Evolutionary conservation across 2,797 vertebrate genomes (phyloP), one percentile per base, ranked within the genome.

Genomic region (Mormyrops attenuatus): DNA sequence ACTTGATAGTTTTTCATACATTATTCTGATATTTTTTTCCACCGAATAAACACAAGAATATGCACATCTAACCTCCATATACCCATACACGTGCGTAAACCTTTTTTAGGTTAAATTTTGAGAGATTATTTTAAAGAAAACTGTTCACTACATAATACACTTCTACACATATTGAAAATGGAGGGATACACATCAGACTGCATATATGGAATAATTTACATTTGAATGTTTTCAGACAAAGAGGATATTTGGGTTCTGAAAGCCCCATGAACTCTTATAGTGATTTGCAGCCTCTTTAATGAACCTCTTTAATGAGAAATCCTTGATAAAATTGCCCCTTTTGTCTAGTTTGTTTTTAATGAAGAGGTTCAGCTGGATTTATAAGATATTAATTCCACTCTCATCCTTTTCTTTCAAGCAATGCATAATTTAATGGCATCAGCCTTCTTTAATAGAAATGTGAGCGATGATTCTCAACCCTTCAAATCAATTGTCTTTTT

Each of bases 401-500:
- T 87, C 88, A 89, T 85, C 77, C 84, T 53, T 85, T 90, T 55
- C 88, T 84, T 88, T 87, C 80, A 85, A 17, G 77, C 88, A 38
- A 90, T 90, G 88, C 88, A 90, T 90, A 89, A 90, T 89, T 90
- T 89, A 90, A 86, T 87, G 90, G 84, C 38, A 82, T 87, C 63
- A 60, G 85, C 88, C 63, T 89, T 69, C 88, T 80, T 90, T 89
- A 90, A 90, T 89, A 89, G 88, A 89, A 89, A 84, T 50, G 30
- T 89, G 90, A 90, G 69, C 50, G 89, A 89, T 87, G 60, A 57
- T 86, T 85, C 63, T 89, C 49, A 89, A 90, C 55, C 22, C 57
- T 22, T 86, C 9, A 47, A 86, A 80, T 90, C 66, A 89, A 87
- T 80, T 63, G 57, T 77, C 52, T 63, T 90, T 53, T 57, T 66